Evolutionary conservation across 2,797 vertebrate species (phyloP).

Genomic region (Gobionotothen gibberifrons): DNA sequence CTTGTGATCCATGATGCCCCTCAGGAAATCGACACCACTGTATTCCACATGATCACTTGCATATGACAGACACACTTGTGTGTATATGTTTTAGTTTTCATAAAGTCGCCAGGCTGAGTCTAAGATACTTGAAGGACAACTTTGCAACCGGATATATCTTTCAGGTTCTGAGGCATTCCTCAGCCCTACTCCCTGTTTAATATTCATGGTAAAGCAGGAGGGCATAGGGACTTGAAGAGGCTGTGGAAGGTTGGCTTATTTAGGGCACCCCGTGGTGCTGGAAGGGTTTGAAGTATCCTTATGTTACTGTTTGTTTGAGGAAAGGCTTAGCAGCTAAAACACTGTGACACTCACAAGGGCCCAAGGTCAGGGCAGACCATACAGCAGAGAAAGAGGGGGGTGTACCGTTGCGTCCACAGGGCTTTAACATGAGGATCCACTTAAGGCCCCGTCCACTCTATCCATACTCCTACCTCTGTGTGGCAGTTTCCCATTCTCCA

Average conservation of each 20-base stretch:
- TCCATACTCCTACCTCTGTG: slow-evolving; percentile 60
- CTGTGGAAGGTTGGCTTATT: slow-evolving; percentile 70
- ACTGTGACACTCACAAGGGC: slow-evolving; percentile 78
- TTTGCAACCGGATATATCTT: slow-evolving; percentile 53
- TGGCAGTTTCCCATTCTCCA: slow-evolving; percentile 55
- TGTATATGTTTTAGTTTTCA: slow-evolving; percentile 4
- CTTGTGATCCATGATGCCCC: slow-evolving; percentile 45
- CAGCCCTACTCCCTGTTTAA: slow-evolving; percentile 68
- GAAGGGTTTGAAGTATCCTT: slow-evolving; percentile 86
- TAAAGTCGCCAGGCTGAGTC: not conserved
- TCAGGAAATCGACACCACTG: slow-evolving; percentile 39
- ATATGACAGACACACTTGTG: not conserved
- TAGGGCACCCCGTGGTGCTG: slow-evolving; percentile 77
- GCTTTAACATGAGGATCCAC: slow-evolving; percentile 78
- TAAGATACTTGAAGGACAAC: slow-evolving; percentile 27
- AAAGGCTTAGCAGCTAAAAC: slow-evolving; percentile 83
- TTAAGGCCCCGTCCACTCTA: slow-evolving; percentile 60
- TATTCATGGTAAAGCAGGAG: slow-evolving; percentile 79
- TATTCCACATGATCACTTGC: slow-evolving; percentile 21
- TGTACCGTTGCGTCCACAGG: slow-evolving; percentile 58
- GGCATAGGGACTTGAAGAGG: slow-evolving; percentile 55
- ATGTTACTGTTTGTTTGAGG: slow-evolving; percentile 87
- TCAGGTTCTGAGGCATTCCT: slow-evolving; percentile 69
- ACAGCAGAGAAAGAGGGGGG: slow-evolving; percentile 31
- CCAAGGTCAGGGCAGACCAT: slow-evolving; percentile 76